Base-by-base conservation (phyloP, 2,113 vertebrate genomes). In the Pelecanus crispus region DNA sequence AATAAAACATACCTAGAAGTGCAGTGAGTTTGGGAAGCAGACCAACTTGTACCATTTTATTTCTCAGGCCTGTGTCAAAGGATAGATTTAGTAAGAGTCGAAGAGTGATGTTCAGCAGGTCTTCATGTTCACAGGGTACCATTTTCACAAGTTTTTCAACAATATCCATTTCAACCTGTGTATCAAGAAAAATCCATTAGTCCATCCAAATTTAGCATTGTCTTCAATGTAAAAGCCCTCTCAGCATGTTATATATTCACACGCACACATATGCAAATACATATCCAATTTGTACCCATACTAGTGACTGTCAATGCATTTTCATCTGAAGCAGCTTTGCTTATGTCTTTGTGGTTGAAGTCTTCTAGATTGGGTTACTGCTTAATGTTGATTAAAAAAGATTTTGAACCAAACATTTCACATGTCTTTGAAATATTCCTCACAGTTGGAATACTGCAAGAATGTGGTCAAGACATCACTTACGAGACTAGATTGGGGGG, bases 11-110 rank as follows among this genome's bases (percentile, higher is more conserved):
- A 99, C 99, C 99, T 83, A 99, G 95, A 65, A 99, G 98, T 1
- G 98, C 95, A 62, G 98, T 99, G 88, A 99, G 98, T 89, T 98
- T 99, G 82, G 98, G 98, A 78, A 99, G 97, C 77, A 99, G 98
- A 73, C 99, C 99, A 32, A 98, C 98, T 98, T 99, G 98, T 26
- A 99, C 99, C 99, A 99, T 99, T 94, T 99, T 99, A 95, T 98
- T 98, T 88, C 99, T 98, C 73, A 99, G 98, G 84, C 98, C 94
- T 28, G 98, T 99, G 98, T 99, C 99, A 92, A 99, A 99, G 52
- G 99, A 99, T 10, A 99, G 98, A 84, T 99, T 99, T 67, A 99
- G 97, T 31, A 99, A 97, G 63, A 99, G 99, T 34, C 98, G 98
- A 28, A 99, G 97, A 38, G 98, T 98, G 91, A 99, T 98, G 83